phyloP scores from a whole-genome alignment of 64 coral and sea anemone species.

The Stichodactyla mertensii region DNA sequence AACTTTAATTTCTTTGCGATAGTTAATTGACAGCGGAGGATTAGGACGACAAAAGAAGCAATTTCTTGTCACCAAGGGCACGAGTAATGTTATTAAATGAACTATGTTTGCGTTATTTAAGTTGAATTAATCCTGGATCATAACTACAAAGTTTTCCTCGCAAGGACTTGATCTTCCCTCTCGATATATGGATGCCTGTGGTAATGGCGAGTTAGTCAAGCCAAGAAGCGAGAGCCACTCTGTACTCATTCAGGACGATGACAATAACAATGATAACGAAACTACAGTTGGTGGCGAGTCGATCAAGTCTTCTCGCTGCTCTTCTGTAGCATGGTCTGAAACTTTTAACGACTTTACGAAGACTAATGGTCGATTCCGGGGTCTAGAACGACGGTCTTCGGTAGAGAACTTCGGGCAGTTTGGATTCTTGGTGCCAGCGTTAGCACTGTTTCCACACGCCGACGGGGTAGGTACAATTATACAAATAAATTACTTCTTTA shows the following conservation, averaged over 20 bases:
- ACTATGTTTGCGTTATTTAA: not conserved
- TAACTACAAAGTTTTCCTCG: not conserved
- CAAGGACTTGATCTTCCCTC: not conserved
- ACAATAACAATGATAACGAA: slow-evolving; percentile 6
- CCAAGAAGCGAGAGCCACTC: not conserved
- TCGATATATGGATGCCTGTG: not conserved
- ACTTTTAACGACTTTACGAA: not conserved
- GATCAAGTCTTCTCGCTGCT: slow-evolving; percentile 28
- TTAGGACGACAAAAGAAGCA: not conserved
- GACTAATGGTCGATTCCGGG: slow-evolving; percentile 42
- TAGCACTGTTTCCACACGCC: slow-evolving; percentile 70
- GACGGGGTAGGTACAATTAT: slow-evolving; percentile 62
- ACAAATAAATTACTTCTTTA: too few species aligned
- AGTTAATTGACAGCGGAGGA: not conserved
- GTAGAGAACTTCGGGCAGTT: slow-evolving; percentile 93
- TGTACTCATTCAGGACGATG: not conserved
- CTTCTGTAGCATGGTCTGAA: slow-evolving; percentile 20
- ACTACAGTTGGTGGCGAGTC: not conserved
- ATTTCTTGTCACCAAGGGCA: not conserved
- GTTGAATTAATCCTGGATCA: not conserved
- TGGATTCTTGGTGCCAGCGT: slow-evolving; percentile 76
- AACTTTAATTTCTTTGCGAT: not conserved
- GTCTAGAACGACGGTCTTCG: slow-evolving; percentile 68
- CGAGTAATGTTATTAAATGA: not conserved
- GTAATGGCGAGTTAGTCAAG: not conserved